A percentile compares a stretch with the other conserved stretches of the same genome.
phyloP scores from a whole-genome alignment of 2,797 vertebrate species.

The Enteromius paludinosus region DNA sequence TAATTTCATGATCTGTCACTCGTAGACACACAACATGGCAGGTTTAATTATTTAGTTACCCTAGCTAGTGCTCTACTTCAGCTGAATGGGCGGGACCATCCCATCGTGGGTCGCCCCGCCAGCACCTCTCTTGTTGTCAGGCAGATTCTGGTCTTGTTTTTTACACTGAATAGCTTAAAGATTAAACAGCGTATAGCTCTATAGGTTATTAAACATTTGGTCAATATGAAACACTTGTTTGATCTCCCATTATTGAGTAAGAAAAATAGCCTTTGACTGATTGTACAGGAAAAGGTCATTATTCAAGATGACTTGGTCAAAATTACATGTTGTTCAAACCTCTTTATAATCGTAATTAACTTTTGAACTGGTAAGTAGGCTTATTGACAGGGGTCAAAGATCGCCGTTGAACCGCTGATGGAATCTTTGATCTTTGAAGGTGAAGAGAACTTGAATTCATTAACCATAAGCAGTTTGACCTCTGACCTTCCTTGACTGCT shows the following conservation, averaged over 20 bases:
- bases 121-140: constrained; percentile 60
- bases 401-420: background rate
- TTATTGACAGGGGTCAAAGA: constrained; percentile 46
- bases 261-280: background rate
- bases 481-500: background rate
- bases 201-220: background rate
- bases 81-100: constrained; percentile 43
- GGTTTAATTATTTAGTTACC: constrained; percentile 75
- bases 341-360: constrained; percentile 49
- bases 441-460: constrained; percentile 13
- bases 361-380: constrained; percentile 41
- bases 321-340: background rate
- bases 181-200: background rate
- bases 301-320: constrained; percentile 2
- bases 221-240: background rate
- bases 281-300: constrained; percentile 6
- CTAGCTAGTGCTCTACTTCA: constrained; percentile 21
- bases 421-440: constrained; percentile 38
- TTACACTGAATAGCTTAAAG: constrained; percentile 13
- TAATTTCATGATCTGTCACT: constrained; percentile 75
- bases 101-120: background rate
- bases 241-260: background rate
- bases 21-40: constrained; percentile 70
- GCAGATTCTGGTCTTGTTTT: constrained; percentile 69
- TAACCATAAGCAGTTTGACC: constrained; percentile 14